phyloP scores from a whole-genome alignment of 1,140 invertebrate genomes.

The Halictus rubicundus region DNA sequence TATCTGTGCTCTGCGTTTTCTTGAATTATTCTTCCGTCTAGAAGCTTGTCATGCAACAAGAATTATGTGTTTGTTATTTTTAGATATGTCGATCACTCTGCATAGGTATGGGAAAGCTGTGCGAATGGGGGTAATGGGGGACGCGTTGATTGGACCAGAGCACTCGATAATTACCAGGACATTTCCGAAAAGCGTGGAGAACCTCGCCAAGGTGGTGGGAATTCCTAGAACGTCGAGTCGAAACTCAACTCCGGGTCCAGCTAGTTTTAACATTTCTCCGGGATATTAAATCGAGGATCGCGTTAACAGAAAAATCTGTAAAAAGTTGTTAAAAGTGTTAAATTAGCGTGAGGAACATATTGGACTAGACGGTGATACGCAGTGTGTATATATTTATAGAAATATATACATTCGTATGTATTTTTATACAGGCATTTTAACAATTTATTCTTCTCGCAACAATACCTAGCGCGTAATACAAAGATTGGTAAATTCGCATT shows the following conservation, averaged over 20 bases:
- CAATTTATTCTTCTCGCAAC: slow-evolving; percentile 2
- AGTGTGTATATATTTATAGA: slow-evolving; percentile 42
- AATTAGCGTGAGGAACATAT: too few relatives aligned
- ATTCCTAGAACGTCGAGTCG: slow-evolving; percentile 66
- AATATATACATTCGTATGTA: slow-evolving; percentile 40
- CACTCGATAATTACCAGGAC: slow-evolving; percentile 80
- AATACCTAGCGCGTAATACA: not conserved
- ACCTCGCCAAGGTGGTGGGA: slow-evolving; percentile 77
- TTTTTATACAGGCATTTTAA: slow-evolving; percentile 37
- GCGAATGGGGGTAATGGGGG: slow-evolving; percentile 87
- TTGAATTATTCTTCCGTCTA: too few relatives aligned
- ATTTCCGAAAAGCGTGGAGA: slow-evolving; percentile 79
- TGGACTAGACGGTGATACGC: too few relatives aligned
- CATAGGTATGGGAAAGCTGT: slow-evolving; percentile 87
- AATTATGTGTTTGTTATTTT: not conserved
- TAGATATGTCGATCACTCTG: slow-evolving; percentile 88
- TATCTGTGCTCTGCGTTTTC: too few relatives aligned
- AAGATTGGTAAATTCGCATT: slow-evolving; percentile 3
- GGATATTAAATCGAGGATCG: too few relatives aligned
- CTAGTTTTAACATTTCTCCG: too few relatives aligned
- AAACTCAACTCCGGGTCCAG: too few relatives aligned
- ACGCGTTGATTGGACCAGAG: slow-evolving; percentile 85
- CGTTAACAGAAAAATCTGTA: too few relatives aligned
- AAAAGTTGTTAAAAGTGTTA: too few relatives aligned
- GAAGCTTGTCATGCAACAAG: too few relatives aligned